Conservation (phyloP, 2,888 invertebrate genomes). For the Drosophila eohydei region DNA sequence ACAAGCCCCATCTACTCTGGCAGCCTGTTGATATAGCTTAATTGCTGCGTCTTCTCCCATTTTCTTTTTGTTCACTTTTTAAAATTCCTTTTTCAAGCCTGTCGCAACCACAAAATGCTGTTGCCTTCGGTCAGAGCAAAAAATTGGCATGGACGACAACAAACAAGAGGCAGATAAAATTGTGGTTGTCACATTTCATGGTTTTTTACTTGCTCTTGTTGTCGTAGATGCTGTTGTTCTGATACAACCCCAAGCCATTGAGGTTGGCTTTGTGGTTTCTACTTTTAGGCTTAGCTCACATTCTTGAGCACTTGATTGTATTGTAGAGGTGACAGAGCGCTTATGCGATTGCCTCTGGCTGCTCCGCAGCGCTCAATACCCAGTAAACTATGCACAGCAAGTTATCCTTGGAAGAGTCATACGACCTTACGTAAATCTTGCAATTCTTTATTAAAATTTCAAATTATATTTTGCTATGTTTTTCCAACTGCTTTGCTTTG, state of each 20-base stretch:
- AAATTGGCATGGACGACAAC: constrained; percentile 23
- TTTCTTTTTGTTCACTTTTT: constrained; percentile 2
- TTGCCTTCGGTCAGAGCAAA: constrained; percentile 17
- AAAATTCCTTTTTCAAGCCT: constrained; percentile 16
- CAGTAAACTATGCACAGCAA: not conserved
- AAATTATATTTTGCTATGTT: constrained; percentile 9
- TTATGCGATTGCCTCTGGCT: not conserved
- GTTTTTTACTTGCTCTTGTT: constrained; percentile 1
- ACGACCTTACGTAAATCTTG: constrained; percentile 23
- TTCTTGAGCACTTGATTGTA: constrained; percentile 16
- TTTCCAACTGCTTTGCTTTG: constrained; percentile 22
- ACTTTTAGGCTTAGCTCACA: constrained; percentile 1
- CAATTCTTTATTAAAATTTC: constrained; percentile 34
- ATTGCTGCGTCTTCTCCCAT: constrained; percentile 31
- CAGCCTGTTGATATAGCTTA: constrained; percentile 50
- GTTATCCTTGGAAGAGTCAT: not conserved
- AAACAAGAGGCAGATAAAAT: constrained; percentile 29
- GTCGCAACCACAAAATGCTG: constrained; percentile 38
- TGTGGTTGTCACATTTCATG: constrained; percentile 37
- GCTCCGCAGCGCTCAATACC: not conserved
- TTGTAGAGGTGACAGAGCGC: constrained; percentile 18
- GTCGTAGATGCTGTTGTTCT: not conserved
- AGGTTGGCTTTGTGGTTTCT: constrained; percentile 2
- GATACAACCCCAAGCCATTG: not conserved
- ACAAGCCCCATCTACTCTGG: not conserved